A percentile compares a stretch with the other conserved stretches of the same genome.
Evolutionary conservation across 1,140 invertebrate species (phyloP).

Genomic region (Arctopsyche grandis): DNA sequence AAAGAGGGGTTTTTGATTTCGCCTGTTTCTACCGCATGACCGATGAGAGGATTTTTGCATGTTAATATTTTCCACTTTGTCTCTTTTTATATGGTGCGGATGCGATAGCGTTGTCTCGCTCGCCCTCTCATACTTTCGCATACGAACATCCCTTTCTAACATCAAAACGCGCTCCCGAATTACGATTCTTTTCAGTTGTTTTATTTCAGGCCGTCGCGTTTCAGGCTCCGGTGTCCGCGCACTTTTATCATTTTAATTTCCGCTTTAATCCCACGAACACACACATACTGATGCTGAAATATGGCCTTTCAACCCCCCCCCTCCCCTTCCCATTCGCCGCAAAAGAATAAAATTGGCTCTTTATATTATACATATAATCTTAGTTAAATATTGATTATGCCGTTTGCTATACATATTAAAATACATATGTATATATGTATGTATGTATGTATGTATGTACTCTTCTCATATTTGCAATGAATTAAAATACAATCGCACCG

Average conservation of each 20-base stretch:
- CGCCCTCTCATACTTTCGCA: background rate
- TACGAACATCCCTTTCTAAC: background rate
- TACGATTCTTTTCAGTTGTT: conserved; percentile 40
- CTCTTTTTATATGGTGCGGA: conserved; percentile 47
- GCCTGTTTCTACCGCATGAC: conserved; percentile 52
- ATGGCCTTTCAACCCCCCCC: background rate
- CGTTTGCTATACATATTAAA: no score
- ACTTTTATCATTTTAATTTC: conserved; percentile 54
- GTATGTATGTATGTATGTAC: no score
- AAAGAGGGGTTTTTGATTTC: conserved; percentile 49
- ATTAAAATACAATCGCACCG: no score
- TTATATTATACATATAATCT: no score
- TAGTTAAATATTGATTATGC: no score
- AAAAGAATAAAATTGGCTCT: no score
- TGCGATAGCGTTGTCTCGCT: conserved; percentile 17
- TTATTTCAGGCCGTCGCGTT: conserved; percentile 32
- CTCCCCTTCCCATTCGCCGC: no score
- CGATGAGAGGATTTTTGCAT: conserved; percentile 52
- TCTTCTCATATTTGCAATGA: no score
- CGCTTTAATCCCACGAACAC: conserved; percentile 47
- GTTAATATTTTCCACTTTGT: conserved; percentile 53
- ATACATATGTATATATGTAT: no score
- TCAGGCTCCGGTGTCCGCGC: conserved; percentile 38
- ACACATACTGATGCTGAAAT: background rate
- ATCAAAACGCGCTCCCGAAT: conserved; percentile 22